Base-by-base conservation (phyloP, 2,888 invertebrate genomes). In the Drosophila eohydei region DNA sequence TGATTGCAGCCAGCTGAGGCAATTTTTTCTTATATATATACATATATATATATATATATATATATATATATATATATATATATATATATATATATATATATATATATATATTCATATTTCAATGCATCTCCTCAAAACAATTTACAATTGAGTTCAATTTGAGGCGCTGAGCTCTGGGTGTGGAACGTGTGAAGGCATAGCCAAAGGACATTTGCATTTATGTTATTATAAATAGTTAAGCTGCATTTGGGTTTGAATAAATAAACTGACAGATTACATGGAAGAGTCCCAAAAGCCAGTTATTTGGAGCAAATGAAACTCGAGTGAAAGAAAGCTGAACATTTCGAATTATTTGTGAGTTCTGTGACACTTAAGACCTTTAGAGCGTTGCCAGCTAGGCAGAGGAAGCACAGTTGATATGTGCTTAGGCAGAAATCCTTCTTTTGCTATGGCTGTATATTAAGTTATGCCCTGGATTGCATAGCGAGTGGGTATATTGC, bases 1-100 rank as follows among this genome's bases (percentile, higher is more conserved):
- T 71, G 83, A 88, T 88, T 85, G 59, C 64, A 43, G 55, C 55
- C 41, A 41, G 55, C 44, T 44, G 58, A 46, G 38, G 34, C 46
- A 55, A 61, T 32, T 38, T 71, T 57, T 71, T 74, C 38, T 48
- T 56, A 51, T 34, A 28, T 52, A 54, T 4, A 52, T 11, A 26
- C 43, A 54, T 59, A 46, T 41, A n/a, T 11, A 2, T 1, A 55
- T 46, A 46, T 56, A 55, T n/a, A 26, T 26, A 38, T 1, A 52
- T 5, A 26, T 32, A 57, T 58, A 41, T 50, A 12, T 16, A 30
- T 40, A 50, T 41, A 56, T 38, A n/a, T 46, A 50, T 30, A 32
- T 32, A 11, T 41, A 9, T 26, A 44, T 5, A 44, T 6, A 28
- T 6, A 14, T 46, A 14, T 51, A 60, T 2, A 44, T 6, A 28